A percentile compares a stretch with the other conserved stretches of the same genome.
Conservation (phyloP, 2,888 invertebrate species). For the Troides helena region DNA sequence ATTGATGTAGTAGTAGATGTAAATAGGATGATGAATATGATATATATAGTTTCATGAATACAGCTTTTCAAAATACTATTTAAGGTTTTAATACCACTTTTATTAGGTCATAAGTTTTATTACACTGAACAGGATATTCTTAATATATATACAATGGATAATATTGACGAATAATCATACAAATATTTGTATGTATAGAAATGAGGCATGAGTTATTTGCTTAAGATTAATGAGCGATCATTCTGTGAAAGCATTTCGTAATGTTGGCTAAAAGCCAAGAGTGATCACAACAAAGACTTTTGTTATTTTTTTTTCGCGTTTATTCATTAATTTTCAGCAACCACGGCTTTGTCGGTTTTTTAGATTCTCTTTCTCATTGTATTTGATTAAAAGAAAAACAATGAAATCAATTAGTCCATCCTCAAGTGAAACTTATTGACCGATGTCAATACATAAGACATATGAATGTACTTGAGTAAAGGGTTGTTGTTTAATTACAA, state of each 20-base stretch:
- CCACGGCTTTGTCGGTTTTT: not conserved
- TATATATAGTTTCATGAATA: no score
- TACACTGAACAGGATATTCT: no score
- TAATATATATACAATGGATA: no score
- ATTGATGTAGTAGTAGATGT: no score
- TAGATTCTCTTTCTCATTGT: not conserved
- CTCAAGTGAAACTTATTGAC: no score
- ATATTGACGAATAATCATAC: not conserved
- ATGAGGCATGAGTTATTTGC: conserved; percentile 4
- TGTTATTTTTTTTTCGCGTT: conserved; percentile 2
- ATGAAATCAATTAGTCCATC: not conserved
- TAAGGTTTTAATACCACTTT: no score
- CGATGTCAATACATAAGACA: no score
- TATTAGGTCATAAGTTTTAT: no score
- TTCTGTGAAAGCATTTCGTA: conserved; percentile 4
- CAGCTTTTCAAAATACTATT: no score
- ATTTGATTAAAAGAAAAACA: not conserved
- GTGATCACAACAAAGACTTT: conserved; percentile 5
- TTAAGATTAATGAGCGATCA: conserved; percentile 15
- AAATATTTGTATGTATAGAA: conserved; percentile 2
- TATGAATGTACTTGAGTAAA: no score
- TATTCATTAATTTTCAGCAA: conserved; percentile 1
- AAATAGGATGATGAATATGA: no score
- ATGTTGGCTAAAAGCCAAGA: conserved; percentile 4
- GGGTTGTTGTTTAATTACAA: no score